Evolutionary conservation across 2,113 vertebrate species (phyloP).

Genomic region (Pollimyrus isidori): DNA sequence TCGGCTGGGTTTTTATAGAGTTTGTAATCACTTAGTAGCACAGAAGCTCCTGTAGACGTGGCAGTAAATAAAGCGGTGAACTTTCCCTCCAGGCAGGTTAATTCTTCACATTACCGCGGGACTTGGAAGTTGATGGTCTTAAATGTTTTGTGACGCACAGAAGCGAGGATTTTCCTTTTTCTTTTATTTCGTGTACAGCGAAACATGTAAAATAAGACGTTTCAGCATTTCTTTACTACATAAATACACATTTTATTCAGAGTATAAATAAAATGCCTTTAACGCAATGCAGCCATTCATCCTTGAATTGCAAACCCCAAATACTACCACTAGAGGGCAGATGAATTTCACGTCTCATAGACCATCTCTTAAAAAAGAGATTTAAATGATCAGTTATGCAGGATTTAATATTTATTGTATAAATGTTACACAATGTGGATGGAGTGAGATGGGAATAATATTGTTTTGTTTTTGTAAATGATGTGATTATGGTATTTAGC

Average conservation of each 20-base stretch:
- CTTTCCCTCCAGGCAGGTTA: neutral
- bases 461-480: neutral
- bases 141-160: neutral
- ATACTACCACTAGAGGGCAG: neutral
- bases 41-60: neutral
- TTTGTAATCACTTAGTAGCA: neutral
- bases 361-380: neutral
- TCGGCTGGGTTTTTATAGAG: neutral
- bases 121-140: neutral
- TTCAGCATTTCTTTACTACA: neutral
- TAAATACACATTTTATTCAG: neutral
- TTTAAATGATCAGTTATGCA: neutral
- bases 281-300: neutral
- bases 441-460: neutral
- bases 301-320: neutral
- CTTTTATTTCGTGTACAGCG: neutral
- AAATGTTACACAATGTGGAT: neutral
- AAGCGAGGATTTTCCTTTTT: neutral
- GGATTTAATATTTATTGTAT: neutral
- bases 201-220: neutral
- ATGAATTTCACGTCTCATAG: neutral
- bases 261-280: neutral
- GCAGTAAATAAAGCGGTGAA: neutral
- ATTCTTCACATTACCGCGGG: neutral
- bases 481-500: neutral